Evolutionary conservation across 2,113 vertebrate species (phyloP).

Genomic region (Periophthalmodon schlosseri): DNA sequence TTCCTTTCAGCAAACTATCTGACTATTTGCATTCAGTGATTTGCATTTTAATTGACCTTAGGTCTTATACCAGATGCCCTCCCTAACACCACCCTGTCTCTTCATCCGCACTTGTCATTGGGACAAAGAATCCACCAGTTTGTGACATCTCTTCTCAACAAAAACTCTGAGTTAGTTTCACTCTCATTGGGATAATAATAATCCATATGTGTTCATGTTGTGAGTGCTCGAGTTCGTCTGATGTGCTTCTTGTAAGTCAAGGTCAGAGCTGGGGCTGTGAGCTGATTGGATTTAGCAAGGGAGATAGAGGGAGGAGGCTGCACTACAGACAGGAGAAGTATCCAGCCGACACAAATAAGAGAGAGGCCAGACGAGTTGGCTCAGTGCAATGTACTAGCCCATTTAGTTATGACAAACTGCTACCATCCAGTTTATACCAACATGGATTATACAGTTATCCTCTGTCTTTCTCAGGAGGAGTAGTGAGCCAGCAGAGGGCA

Average conservation of each 20-base stretch:
- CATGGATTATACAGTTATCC: conserved; percentile 21
- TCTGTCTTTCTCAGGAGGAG: conserved; percentile 37
- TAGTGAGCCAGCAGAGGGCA: conserved; percentile 59
- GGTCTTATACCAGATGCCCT: background rate
- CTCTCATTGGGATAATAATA: background rate
- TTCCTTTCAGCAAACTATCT: too few species aligned
- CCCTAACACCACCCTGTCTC: background rate
- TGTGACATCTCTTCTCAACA: background rate
- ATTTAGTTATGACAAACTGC: conserved; percentile 8
- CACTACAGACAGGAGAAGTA: conserved; percentile 52
- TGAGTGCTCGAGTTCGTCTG: conserved; percentile 29
- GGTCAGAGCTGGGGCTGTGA: conserved; percentile 62
- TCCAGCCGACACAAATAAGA: conserved; percentile 33
- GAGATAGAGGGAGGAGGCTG: conserved; percentile 30
- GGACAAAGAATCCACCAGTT: background rate
- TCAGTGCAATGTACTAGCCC: conserved; percentile 1
- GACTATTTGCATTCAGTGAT: too few species aligned
- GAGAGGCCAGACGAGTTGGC: conserved; percentile 18
- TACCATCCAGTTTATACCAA: background rate
- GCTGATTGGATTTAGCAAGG: conserved; percentile 61
- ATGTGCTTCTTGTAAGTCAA: conserved; percentile 58
- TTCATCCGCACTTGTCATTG: background rate
- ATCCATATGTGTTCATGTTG: conserved; percentile 20
- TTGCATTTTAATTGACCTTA: background rate
- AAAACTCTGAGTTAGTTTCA: background rate